Evolutionary conservation across 2,797 vertebrate genomes (phyloP), one percentile per base, ranked within the genome.

Genomic region (Masticophis lateralis): DNA sequence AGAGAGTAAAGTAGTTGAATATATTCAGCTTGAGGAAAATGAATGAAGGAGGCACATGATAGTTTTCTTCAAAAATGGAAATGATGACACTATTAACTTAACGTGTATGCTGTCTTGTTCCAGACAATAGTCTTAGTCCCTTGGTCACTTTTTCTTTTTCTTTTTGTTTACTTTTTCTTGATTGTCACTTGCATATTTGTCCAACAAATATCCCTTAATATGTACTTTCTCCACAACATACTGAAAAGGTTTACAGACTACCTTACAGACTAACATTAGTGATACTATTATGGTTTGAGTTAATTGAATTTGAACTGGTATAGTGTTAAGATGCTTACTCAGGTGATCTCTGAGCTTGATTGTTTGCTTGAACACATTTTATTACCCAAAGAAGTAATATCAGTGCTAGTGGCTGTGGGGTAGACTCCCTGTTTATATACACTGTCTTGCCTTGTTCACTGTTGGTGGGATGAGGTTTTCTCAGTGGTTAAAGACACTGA

Each of bases 201-300:
- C 13, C n/a, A 69, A 32, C 63, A 6, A 79, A 79, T 20, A 43
- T 37, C 69, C 8, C 43, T 79, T 79, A 32, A 74, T 20, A 43
- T 37, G 6, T 79, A 37, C 32, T 79, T 79, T 79, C 18, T 79
- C 69, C 69, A 79, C 32, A 74, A 37, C 69, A 22, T 79, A 79
- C 18, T 20, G 69, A 79, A 79, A 79, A 79, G 8, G 8, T 10
- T 87, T 63, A 55, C 51, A 83, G 13, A 57, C n/a, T n/a, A n/a
- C 95, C 28, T 0, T n/a, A 94, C 92, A 87, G 59, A 92, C 95
- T 53, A 95, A 91, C 32, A 22, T 79, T 43, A 66, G 88, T 5
- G 95, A 93, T 95, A 97, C 94, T 32, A 66, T 86, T 87, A 94
- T 87, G 74, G 94, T 96, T 88, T 94, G 91, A 95, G 89, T 96